Evolutionary conservation across 2,113 vertebrate genomes (phyloP).

Genomic region (Xiphophorus hellerii): DNA sequence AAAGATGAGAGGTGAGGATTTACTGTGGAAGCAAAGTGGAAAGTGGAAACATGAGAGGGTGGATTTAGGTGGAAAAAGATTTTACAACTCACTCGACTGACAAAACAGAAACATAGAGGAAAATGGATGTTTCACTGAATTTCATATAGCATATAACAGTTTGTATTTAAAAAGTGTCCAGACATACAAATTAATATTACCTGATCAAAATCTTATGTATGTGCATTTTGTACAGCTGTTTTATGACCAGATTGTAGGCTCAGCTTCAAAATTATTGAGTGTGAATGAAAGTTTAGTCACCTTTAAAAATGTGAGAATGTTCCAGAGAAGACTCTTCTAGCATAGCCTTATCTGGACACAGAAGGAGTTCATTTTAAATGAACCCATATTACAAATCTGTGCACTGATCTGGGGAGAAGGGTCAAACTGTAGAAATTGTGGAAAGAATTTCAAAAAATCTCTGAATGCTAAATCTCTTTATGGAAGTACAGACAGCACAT

Average conservation of each 20-base stretch:
- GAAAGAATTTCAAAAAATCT: no score
- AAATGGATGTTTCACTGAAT: background rate
- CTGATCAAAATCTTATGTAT: background rate
- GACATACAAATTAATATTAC: background rate
- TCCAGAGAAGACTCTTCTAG: no score
- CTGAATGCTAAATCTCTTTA: no score
- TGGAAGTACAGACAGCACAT: no score
- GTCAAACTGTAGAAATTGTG: no score
- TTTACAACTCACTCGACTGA: background rate
- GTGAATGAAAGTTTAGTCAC: no score
- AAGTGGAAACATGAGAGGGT: slow-evolving; percentile 2
- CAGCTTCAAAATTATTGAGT: background rate
- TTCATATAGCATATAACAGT: background rate
- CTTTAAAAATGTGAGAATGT: no score
- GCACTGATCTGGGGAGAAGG: no score
- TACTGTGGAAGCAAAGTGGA: slow-evolving; percentile 9
- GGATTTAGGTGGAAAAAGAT: background rate
- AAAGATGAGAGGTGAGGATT: slow-evolving; percentile 8
- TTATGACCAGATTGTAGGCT: background rate
- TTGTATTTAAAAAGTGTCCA: background rate
- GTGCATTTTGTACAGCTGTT: background rate
- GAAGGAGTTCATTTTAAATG: no score
- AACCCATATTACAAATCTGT: no score
- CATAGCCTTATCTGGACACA: no score
- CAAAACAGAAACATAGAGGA: background rate